Conservation (phyloP, 1,140 invertebrate species). For the Helicoverpa zea region DNA sequence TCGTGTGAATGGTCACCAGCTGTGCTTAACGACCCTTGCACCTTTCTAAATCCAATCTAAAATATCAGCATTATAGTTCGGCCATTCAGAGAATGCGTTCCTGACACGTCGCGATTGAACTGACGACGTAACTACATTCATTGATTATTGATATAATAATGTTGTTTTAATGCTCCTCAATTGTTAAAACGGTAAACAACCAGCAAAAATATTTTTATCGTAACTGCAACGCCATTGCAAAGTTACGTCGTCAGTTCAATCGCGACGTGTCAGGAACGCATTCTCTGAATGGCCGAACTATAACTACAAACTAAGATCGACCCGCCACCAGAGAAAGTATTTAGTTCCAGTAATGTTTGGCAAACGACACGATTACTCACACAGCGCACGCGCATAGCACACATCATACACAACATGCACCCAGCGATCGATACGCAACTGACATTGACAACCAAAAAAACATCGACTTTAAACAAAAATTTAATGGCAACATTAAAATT, state of each 20-base stretch:
- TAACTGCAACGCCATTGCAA: too few species aligned
- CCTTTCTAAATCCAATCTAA: constrained; percentile 3
- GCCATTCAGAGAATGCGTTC: too few species aligned
- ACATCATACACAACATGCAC: constrained; percentile 4
- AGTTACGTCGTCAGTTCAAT: too few species aligned
- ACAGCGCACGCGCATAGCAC: not conserved
- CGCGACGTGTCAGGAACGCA: too few species aligned
- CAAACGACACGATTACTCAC: constrained; percentile 40
- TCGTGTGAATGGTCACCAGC: not conserved
- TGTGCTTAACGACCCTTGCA: not conserved
- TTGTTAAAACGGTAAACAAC: too few species aligned
- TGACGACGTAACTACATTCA: too few species aligned
- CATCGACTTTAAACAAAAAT: not conserved
- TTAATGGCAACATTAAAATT: constrained; percentile 38
- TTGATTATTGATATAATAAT: too few species aligned
- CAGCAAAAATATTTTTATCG: too few species aligned
- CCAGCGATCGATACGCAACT: constrained; percentile 10
- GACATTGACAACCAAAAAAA: constrained; percentile 35
- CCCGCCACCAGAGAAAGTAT: constrained; percentile 29
- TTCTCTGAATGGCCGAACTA: too few species aligned
- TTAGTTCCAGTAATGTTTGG: constrained; percentile 36
- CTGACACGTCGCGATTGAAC: too few species aligned
- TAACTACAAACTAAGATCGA: constrained; percentile 13
- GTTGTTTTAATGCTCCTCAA: too few species aligned
- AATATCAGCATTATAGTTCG: not conserved